A percentile compares a stretch with the other conserved stretches of the same genome.
Conservation (phyloP, 2,797 vertebrate genomes). For the Melanotaenia parkinsoni region DNA sequence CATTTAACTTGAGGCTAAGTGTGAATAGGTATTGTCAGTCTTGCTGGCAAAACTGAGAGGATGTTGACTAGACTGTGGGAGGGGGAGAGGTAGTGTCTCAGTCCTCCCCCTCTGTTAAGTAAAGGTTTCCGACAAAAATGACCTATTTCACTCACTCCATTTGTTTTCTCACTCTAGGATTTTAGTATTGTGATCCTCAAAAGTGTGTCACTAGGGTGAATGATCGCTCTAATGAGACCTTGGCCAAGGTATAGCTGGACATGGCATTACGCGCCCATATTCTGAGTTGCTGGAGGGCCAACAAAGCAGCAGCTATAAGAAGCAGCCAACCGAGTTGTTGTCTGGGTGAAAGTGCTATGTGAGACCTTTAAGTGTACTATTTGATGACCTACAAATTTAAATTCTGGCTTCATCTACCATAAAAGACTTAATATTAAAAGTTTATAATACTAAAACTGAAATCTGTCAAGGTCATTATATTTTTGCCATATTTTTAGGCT, state of each 20-base stretch:
- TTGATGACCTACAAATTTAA: too few relatives aligned
- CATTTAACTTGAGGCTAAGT: neutral
- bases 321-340: too few relatives aligned
- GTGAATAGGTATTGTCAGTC: neutral
- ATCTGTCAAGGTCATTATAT: too few relatives aligned
- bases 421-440: too few relatives aligned
- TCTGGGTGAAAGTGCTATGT: neutral
- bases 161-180: neutral
- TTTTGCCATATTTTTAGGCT: too few relatives aligned
- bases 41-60: too few relatives aligned
- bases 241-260: too few relatives aligned
- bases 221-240: neutral
- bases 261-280: too few relatives aligned
- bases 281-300: neutral
- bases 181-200: neutral
- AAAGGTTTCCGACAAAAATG: neutral
- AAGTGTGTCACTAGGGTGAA: neutral
- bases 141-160: neutral
- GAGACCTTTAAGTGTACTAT: neutral
- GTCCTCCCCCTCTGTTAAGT: neutral
- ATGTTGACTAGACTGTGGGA: too few relatives aligned
- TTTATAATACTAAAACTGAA: too few relatives aligned
- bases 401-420: neutral
- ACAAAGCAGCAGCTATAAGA: neutral
- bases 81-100: too few relatives aligned